These are phyloP conservation scores for Trogon surrucura DNA, from an alignment of 2,113 vertebrate species.

Conservation along the genomic window DNA sequence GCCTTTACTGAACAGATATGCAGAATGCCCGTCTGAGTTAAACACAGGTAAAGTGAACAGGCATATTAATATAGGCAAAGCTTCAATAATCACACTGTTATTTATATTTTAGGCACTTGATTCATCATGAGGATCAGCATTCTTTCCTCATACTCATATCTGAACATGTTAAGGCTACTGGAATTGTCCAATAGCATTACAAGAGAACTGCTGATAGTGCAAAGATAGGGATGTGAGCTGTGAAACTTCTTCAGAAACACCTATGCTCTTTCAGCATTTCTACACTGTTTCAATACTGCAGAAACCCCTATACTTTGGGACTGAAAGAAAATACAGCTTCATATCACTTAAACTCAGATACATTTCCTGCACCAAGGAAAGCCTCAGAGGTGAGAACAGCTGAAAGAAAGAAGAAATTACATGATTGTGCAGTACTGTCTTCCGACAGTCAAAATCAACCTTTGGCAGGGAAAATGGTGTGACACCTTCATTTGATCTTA, in stretches of 20 bases:
- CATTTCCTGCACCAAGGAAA: background rate
- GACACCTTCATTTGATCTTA: background rate
- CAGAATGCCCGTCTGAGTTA: background rate
- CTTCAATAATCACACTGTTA: conserved; percentile 8
- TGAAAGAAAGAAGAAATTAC: background rate
- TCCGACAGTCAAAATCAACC: background rate
- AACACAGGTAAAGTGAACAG: background rate
- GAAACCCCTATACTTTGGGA: background rate
- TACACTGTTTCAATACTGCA: background rate
- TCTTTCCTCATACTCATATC: conserved; percentile 6
- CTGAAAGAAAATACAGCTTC: background rate
- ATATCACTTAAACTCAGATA: background rate
- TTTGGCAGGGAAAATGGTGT: background rate
- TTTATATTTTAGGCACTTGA: conserved; percentile 15
- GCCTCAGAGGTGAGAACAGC: background rate
- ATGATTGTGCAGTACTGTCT: background rate
- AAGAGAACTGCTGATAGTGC: background rate
- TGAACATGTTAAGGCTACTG: background rate
- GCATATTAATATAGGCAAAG: conserved; percentile 40
- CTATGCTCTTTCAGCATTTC: background rate
- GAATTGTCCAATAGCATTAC: background rate
- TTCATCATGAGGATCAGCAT: conserved; percentile 8
- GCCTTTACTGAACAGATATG: conserved; percentile 23
- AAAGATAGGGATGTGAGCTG: background rate
- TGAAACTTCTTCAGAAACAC: background rate